Percentiles rank a stretch among this genome's conserved stretches.
Conservation (phyloP, 1,140 invertebrate species). For the Lordiphosa clarofinis region DNA sequence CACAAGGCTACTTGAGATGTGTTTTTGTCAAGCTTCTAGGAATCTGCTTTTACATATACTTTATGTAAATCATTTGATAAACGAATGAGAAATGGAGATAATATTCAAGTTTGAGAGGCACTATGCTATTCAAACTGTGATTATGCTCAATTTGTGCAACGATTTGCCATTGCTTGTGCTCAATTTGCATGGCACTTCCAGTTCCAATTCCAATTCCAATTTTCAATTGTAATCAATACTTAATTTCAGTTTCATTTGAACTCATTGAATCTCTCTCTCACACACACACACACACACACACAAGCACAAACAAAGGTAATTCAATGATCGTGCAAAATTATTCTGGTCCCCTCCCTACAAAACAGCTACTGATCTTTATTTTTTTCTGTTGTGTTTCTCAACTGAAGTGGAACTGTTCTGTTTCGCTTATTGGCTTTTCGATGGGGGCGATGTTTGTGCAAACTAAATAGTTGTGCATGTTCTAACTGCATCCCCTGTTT, state of each 20-base stretch:
- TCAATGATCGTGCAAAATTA: slow-evolving; percentile 67
- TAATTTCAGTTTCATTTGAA: slow-evolving; percentile 65
- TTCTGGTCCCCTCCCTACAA: slow-evolving; percentile 27
- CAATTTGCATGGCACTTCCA: slow-evolving; percentile 37
- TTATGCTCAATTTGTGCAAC: slow-evolving; percentile 49
- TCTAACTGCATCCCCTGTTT: no score
- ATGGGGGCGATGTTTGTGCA: neutral
- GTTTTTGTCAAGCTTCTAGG: neutral
- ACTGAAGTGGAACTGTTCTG: slow-evolving; percentile 62
- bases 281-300: slow-evolving; percentile 4
- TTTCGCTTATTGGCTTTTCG: slow-evolving; percentile 20
- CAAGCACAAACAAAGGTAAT: slow-evolving; percentile 54
- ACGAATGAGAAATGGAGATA: no score
- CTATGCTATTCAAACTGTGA: slow-evolving; percentile 29
- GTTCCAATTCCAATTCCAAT: slow-evolving; percentile 26
- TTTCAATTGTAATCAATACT: slow-evolving; percentile 60
- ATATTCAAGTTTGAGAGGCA: slow-evolving; percentile 5
- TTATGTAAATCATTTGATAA: no score
- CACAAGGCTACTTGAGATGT: slow-evolving; percentile 3
- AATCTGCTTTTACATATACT: no score
- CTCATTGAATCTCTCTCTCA: slow-evolving; percentile 19
- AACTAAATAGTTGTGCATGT: no score
- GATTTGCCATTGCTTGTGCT: slow-evolving; percentile 52
- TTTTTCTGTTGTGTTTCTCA: slow-evolving; percentile 38
- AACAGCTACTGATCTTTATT: slow-evolving; percentile 26